phyloP scores from a whole-genome alignment of 64 coral and sea anemone species.

The Acropora yongei region DNA sequence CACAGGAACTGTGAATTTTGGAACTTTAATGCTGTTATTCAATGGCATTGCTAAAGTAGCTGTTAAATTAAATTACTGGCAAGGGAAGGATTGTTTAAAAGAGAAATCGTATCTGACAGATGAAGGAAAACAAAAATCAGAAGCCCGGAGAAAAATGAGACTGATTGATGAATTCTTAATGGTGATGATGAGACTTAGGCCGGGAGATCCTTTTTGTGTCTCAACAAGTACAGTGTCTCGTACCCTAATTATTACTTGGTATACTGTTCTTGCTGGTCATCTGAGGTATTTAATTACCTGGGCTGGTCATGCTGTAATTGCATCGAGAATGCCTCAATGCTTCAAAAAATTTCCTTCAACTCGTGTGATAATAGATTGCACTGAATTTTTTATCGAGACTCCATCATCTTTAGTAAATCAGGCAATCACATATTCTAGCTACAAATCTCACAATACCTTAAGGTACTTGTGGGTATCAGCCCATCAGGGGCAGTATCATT shows the following conservation, averaged over 20 bases:
- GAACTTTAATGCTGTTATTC: constrained; percentile 63
- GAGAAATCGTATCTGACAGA: constrained; percentile 34
- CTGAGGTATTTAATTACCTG: constrained; percentile 60
- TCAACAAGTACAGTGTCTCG: too few relatives aligned
- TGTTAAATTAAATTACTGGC: constrained; percentile 56
- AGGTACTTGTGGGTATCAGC: too few relatives aligned
- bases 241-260: too few relatives aligned
- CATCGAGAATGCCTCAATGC: constrained; percentile 18
- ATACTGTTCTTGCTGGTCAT: constrained; percentile 56
- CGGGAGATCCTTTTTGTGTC: too few relatives aligned
- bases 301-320: constrained; percentile 24
- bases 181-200: constrained; percentile 65
- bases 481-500: too few relatives aligned
- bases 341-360: too few relatives aligned
- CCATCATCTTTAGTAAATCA: too few relatives aligned
- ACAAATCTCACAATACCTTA: too few relatives aligned
- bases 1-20: constrained; percentile 74
- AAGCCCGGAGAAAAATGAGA: constrained; percentile 49
- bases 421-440: too few relatives aligned
- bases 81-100: constrained; percentile 51
- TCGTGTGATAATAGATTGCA: too few relatives aligned
- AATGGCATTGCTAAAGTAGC: constrained; percentile 44
- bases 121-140: constrained; percentile 49
- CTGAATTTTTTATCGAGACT: too few relatives aligned
- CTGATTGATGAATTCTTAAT: constrained; percentile 53